Evolutionary conservation across 2,888 invertebrate genomes (phyloP).

Genomic region (Papilio demoleus): DNA sequence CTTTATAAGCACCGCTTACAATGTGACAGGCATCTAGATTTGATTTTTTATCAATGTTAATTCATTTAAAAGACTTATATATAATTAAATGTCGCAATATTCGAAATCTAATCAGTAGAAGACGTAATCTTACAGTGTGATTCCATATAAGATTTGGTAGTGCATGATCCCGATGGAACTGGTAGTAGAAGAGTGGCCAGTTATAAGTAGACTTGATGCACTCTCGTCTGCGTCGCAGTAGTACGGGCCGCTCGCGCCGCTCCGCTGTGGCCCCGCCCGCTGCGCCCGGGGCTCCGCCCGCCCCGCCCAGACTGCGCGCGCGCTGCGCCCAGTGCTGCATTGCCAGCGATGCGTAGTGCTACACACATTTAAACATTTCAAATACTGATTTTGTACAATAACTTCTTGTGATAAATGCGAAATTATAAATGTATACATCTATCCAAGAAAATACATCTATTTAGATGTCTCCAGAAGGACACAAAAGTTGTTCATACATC

Average conservation of each 20-base stretch:
- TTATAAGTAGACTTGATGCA: slow-evolving; percentile 93
- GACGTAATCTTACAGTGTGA: slow-evolving; percentile 87
- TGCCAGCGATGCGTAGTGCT: slow-evolving; percentile 76
- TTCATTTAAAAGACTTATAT: no score
- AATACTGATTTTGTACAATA: no score
- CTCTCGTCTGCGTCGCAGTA: slow-evolving; percentile 94
- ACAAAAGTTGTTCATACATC: no score
- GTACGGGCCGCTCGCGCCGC: slow-evolving; percentile 92
- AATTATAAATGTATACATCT: no score
- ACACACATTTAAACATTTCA: background rate
- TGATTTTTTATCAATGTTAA: no score
- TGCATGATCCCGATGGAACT: slow-evolving; percentile 96
- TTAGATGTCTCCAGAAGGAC: no score
- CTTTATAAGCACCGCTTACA: no score
- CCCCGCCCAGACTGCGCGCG: slow-evolving; percentile 78
- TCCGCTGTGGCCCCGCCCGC: slow-evolving; percentile 85
- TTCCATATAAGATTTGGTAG: slow-evolving; percentile 99
- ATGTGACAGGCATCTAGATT: no score
- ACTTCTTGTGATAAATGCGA: no score
- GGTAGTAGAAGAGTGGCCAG: slow-evolving; percentile 97
- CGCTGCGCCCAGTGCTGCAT: slow-evolving; percentile 85
- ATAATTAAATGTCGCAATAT: no score
- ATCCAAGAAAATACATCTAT: no score
- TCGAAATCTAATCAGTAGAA: no score
- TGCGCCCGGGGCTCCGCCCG: slow-evolving; percentile 65